Evolutionary conservation across 2,888 invertebrate genomes (phyloP), one percentile per base, ranked within the genome.

Genomic region (Marasmarcha lunaedactyla): DNA sequence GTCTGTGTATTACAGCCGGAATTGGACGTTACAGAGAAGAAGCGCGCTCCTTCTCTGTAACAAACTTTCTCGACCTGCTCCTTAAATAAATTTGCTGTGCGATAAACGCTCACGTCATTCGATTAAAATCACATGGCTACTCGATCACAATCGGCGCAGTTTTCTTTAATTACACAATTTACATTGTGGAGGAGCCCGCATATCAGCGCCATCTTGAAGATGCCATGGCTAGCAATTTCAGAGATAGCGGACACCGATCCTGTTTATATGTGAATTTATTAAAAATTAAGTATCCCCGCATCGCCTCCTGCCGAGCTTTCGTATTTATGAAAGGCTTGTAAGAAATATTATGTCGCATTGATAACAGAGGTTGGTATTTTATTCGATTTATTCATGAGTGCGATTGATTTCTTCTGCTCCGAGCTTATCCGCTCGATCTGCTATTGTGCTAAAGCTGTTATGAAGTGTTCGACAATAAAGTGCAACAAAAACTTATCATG

Each of bases 111-210:
- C 30, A 30, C 20, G 20, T 20, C 20, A 30, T 11, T 65, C 67
- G 68, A 70, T 72, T 71, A 68, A 65, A 55, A 73, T 71, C 63
- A 53, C 56, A 51, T 59, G 58, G 58, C 56, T 54, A 53, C 55
- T 55, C 62, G 73, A 78, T 78, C 54, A 56, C 63, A 61, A 77
- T 73, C 71, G 51, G 62, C 20, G 20, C 20, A 20, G 20, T 67
- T 73, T 72, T 72, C 74, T 74, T 76, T 79, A 79, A 79, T 79
- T 77, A 74, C 69, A 77, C 70, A 72, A 76, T 77, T 78, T 72
- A 72, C 71, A 69, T 71, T 71, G 69, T 70, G 62, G 56, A 56
- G 54, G 53, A 57, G 53, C 52, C 41, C 52, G 47, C 54, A 44
- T 70, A 76, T 76, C 76, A 57, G 55, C 57, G 55, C 61, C 64